Conservation (phyloP, 2,113 vertebrate species). For the Copsychus sechellarum region DNA sequence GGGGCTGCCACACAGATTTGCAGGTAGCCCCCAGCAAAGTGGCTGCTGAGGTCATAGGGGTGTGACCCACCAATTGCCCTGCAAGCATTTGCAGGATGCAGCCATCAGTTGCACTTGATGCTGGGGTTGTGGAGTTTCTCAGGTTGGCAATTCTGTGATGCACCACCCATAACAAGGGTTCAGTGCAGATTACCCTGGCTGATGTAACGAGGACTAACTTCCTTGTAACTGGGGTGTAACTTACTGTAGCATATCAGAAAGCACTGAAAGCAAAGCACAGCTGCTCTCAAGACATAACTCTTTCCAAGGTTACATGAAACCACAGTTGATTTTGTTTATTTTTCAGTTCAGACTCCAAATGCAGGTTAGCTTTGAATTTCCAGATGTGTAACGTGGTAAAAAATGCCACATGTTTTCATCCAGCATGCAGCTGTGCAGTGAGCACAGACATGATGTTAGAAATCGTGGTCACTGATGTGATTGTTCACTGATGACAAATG, state of each 20-base stretch:
- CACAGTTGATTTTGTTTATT: conserved; percentile 37
- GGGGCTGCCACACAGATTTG: background rate
- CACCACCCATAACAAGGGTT: background rate
- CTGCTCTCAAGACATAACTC: background rate
- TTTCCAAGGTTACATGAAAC: background rate
- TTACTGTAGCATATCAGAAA: background rate
- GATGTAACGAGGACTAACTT: background rate
- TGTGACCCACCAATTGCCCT: background rate
- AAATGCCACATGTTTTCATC: background rate
- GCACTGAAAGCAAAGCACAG: background rate
- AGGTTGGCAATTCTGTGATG: background rate
- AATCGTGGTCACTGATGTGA: background rate
- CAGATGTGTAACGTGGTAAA: conserved; percentile 14
- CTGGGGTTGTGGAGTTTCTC: background rate
- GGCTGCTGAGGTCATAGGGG: background rate
- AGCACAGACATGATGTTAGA: background rate
- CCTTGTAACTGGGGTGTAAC: background rate
- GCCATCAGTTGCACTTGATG: background rate
- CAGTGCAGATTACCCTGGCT: background rate
- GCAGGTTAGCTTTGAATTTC: conserved; percentile 27
- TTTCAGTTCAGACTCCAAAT: conserved; percentile 17
- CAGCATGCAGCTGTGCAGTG: background rate
- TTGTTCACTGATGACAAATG: background rate
- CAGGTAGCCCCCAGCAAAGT: background rate
- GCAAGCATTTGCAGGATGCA: background rate